A percentile compares a stretch with the other conserved stretches of the same genome.
Evolutionary conservation across 2,797 vertebrate species (phyloP).

Genomic region (Microctenopoma steveboyesi): DNA sequence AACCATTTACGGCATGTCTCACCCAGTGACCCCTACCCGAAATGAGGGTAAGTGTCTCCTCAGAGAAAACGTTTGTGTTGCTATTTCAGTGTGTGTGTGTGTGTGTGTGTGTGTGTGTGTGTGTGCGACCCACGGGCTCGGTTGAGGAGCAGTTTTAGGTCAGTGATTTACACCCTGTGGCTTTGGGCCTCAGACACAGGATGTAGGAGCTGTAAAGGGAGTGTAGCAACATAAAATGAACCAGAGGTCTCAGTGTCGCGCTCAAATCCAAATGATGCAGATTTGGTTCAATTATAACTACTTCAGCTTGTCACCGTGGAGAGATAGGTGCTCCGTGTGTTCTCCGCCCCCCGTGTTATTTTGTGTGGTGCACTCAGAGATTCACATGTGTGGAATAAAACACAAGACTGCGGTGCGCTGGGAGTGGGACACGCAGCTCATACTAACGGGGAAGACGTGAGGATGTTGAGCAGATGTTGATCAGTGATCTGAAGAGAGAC

Average conservation of each 20-base stretch:
- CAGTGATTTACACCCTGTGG: conserved; percentile 46
- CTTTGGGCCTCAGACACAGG: conserved; percentile 36
- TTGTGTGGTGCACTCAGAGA: not conserved
- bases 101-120: no score
- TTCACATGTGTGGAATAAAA: not conserved
- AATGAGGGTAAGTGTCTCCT: not conserved
- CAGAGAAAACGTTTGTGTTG: conserved; percentile 18
- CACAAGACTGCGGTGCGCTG: conserved; percentile 1
- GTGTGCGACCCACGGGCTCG: conserved; percentile 23
- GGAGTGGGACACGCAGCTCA: conserved; percentile 7
- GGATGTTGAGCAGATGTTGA: conserved; percentile 22
- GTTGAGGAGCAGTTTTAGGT: conserved; percentile 39
- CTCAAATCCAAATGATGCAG: not conserved
- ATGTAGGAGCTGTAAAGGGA: conserved; percentile 34
- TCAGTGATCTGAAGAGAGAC: conserved; percentile 13
- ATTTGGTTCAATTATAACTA: conserved; percentile 11
- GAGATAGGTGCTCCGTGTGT: not conserved
- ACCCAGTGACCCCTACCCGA: conserved; percentile 2
- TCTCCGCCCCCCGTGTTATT: not conserved
- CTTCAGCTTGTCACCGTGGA: not conserved
- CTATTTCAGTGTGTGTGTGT: conserved; percentile 26
- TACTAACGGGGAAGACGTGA: not conserved
- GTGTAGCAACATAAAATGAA: conserved; percentile 24
- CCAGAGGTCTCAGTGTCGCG: conserved; percentile 3
- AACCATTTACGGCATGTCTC: not conserved